Conservation (phyloP, 2,113 vertebrate species). For the Proterorhinus semilunaris region DNA sequence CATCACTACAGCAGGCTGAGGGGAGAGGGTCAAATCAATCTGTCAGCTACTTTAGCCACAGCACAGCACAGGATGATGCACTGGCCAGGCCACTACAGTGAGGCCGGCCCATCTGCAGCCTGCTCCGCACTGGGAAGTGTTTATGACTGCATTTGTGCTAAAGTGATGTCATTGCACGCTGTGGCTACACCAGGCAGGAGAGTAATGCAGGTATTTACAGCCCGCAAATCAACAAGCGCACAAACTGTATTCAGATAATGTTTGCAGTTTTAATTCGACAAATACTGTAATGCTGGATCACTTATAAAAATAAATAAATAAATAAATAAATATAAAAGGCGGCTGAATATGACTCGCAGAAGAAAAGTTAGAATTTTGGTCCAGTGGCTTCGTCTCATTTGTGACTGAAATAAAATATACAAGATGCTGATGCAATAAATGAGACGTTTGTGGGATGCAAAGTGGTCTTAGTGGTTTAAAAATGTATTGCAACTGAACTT, state of each 20-base stretch:
- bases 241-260: not conserved
- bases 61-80: constrained; percentile 34
- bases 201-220: constrained; percentile 14
- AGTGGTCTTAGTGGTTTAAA: too few species aligned
- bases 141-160: constrained; percentile 10
- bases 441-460: too few species aligned
- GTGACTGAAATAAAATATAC: too few species aligned
- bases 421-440: too few species aligned
- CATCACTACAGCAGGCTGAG: constrained; percentile 70
- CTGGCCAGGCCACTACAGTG: constrained; percentile 18
- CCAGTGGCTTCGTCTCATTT: too few species aligned
- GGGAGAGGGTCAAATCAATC: constrained; percentile 63
- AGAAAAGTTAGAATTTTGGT: not conserved
- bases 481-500: too few species aligned
- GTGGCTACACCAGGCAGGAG: not conserved
- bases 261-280: not conserved
- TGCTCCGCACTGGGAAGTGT: constrained; percentile 25
- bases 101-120: constrained; percentile 30
- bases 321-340: too few species aligned
- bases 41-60: constrained; percentile 34
- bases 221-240: not conserved
- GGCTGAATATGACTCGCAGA: not conserved
- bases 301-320: not conserved
- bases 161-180: constrained; percentile 19
- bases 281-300: not conserved